phyloP scores from a whole-genome alignment of 2,797 vertebrate genomes.

The Lagodon rhomboides region DNA sequence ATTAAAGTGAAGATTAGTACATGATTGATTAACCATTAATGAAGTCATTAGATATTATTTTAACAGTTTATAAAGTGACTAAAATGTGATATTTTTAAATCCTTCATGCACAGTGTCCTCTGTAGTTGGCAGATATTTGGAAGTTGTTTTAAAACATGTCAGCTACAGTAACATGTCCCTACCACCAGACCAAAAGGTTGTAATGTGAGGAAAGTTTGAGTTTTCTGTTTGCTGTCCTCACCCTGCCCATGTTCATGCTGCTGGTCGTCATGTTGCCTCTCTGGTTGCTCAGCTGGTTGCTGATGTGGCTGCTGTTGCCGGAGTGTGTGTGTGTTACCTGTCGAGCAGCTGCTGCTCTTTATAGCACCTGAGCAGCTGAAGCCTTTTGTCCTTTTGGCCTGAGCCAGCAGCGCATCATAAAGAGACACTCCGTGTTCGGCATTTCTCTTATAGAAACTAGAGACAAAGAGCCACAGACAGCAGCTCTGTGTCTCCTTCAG shows the following conservation, averaged over 20 bases:
- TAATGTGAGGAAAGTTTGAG: too few relatives aligned
- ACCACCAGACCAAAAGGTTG: too few relatives aligned
- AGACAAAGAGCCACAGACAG: conserved; percentile 47
- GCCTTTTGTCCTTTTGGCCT: conserved; percentile 54
- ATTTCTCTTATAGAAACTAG: conserved; percentile 53
- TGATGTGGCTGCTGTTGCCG: conserved; percentile 12
- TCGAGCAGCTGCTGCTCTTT: conserved; percentile 51
- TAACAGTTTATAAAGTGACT: too few relatives aligned
- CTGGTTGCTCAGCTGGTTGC: conserved; percentile 29
- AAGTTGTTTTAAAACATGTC: too few relatives aligned
- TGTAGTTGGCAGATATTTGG: too few relatives aligned
- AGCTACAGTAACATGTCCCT: too few relatives aligned
- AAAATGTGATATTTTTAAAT: too few relatives aligned
- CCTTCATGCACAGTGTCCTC: too few relatives aligned
- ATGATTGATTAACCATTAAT: too few relatives aligned
- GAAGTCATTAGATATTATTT: too few relatives aligned
- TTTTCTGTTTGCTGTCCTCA: conserved; percentile 21
- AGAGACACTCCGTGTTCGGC: conserved; percentile 49
- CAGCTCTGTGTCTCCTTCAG: conserved; percentile 52
- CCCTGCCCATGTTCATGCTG: conserved; percentile 66
- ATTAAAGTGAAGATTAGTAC: too few relatives aligned
- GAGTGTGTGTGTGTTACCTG: conserved; percentile 49
- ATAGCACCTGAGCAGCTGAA: conserved; percentile 64
- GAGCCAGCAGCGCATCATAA: conserved; percentile 62
- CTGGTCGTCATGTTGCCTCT: conserved; percentile 60